Evolutionary conservation across 2,797 vertebrate species (phyloP).

Genomic region (Cryptoprocta ferox): DNA sequence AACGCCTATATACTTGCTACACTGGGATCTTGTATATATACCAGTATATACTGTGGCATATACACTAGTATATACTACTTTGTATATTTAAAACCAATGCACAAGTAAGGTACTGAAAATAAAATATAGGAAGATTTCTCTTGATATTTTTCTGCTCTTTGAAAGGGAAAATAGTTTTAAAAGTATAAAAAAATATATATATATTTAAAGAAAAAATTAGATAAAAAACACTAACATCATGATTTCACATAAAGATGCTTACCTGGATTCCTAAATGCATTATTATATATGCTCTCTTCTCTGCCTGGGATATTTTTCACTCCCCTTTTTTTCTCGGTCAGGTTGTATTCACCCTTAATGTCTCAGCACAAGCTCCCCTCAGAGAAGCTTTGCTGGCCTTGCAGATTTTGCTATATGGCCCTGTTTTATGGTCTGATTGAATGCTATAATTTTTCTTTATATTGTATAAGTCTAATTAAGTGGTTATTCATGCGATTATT

Average conservation of each 20-base stretch:
- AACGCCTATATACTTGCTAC: not conserved
- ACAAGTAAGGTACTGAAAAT: not conserved
- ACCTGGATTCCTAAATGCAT: not conserved
- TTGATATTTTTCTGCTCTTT: not conserved
- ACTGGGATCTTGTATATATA: not conserved
- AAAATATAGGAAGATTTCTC: not conserved
- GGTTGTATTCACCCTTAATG: conserved; percentile 40
- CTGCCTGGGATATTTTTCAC: not conserved
- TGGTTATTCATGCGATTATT: conserved; percentile 62
- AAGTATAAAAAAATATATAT: not conserved
- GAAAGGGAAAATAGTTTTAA: not conserved
- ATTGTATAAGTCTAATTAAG: conserved; percentile 68
- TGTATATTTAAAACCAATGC: not conserved
- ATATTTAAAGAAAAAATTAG: not conserved
- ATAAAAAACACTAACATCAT: not conserved
- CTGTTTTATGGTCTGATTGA: conserved; percentile 64
- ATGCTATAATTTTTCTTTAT: conserved; percentile 68
- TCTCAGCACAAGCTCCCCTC: not conserved
- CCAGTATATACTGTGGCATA: not conserved
- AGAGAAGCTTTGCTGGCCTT: conserved; percentile 38
- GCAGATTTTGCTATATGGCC: conserved; percentile 60
- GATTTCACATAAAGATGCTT: not conserved
- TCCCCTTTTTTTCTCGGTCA: conserved; percentile 14
- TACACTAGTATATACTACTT: not conserved
- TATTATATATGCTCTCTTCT: not conserved